Conservation (phyloP, 2,113 vertebrate species). For the Macquaria ambigua region DNA sequence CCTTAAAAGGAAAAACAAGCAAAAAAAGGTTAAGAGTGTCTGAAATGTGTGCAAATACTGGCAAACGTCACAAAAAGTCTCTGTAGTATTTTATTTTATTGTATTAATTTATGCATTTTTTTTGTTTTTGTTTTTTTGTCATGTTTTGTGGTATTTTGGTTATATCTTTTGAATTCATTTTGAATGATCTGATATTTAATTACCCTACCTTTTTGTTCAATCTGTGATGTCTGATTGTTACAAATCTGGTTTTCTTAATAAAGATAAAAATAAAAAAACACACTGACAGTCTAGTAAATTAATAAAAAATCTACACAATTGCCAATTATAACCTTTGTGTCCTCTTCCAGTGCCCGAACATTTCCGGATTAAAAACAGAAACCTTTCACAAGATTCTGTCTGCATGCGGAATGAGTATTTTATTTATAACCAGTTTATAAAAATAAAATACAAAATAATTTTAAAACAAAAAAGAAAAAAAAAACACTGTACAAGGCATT, state of each 20-base stretch:
- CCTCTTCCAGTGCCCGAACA: neutral
- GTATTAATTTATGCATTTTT: too few species aligned
- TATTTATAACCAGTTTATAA: conserved; percentile 99
- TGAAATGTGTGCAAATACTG: neutral
- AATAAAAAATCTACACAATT: neutral
- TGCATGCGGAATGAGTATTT: conserved; percentile 99
- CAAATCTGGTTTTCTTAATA: neutral
- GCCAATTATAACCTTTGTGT: neutral
- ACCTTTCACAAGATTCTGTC: conserved; percentile 69
- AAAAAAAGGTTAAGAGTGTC: too few species aligned
- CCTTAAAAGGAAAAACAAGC: too few species aligned
- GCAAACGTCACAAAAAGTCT: neutral
- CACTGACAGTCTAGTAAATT: neutral
- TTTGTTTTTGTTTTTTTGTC: neutral
- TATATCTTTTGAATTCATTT: neutral
- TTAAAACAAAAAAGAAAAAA: conserved; percentile 92
- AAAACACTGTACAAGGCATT: conserved; percentile 99
- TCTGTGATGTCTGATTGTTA: neutral
- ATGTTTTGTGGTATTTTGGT: neutral
- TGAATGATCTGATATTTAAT: neutral
- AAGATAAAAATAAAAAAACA: neutral
- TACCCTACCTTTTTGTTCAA: neutral
- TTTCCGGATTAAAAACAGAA: conserved; percentile 18
- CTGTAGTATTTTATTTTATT: neutral
- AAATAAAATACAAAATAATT: conserved; percentile 99